phyloP scores from a whole-genome alignment of 2,888 invertebrate genomes.

The Sphaeridia pumilis region DNA sequence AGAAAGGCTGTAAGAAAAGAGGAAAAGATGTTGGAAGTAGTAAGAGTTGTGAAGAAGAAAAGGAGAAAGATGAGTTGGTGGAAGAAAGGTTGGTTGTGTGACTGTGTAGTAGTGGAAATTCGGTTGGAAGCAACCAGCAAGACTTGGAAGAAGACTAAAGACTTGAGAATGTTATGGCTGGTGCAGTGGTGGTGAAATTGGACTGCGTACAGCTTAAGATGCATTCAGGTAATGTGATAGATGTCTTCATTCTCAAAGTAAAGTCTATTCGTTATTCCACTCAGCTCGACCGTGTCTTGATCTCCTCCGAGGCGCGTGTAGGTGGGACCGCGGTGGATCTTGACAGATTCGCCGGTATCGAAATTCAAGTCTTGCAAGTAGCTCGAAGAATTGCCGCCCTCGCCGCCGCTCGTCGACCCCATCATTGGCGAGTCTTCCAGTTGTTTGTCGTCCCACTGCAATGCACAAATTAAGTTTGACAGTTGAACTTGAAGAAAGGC shows the following conservation, averaged over 20 bases:
- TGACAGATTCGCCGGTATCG: neutral
- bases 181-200: neutral
- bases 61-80: neutral
- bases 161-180: too few species aligned
- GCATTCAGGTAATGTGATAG: conserved; percentile 35
- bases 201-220: neutral
- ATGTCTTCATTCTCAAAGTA: conserved; percentile 36
- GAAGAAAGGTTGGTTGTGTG: neutral
- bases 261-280: conserved; percentile 36
- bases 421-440: conserved; percentile 3
- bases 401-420: neutral
- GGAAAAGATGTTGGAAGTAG: neutral
- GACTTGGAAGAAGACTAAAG: neutral
- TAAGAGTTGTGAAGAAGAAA: neutral
- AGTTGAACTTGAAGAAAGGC: neutral
- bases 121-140: too few species aligned
- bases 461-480: conserved; percentile 1
- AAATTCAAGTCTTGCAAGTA: neutral
- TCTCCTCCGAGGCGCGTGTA: conserved; percentile 33
- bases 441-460: conserved; percentile 13
- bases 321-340: conserved; percentile 14
- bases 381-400: too few species aligned
- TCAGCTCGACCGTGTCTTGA: conserved; percentile 31
- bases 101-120: neutral
- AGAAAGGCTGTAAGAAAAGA: neutral